A percentile compares a stretch with the other conserved stretches of the same genome.
These are phyloP conservation scores for Xanthostigma xanthostigma DNA, from an alignment of 2,888 invertebrate species.

Conservation along the genomic window DNA sequence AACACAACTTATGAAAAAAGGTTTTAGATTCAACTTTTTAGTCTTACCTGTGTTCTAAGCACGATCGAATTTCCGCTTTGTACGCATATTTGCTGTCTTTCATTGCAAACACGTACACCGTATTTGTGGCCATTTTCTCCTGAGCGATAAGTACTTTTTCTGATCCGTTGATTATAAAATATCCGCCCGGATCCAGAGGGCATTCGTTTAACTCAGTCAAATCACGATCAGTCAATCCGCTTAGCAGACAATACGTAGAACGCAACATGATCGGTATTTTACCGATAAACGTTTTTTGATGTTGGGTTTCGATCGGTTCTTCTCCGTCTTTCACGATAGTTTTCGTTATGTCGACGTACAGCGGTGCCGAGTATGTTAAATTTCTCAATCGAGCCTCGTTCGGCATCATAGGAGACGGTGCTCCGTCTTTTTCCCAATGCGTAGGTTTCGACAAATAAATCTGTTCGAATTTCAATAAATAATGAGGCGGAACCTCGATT, in stretches of 20 bases:
- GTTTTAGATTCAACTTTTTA: no score
- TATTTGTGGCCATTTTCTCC: slow-evolving; percentile 99
- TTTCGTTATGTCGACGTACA: slow-evolving; percentile 98
- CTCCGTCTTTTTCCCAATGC: slow-evolving; percentile 99
- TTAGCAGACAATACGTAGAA: slow-evolving; percentile 91
- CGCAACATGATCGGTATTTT: slow-evolving; percentile 99
- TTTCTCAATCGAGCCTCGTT: slow-evolving; percentile 96
- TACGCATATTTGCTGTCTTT: slow-evolving; percentile 99
- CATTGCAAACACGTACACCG: slow-evolving; percentile 99
- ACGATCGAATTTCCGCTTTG: slow-evolving; percentile 95
- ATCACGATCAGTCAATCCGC: slow-evolving; percentile 94
- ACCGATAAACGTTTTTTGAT: slow-evolving; percentile 60
- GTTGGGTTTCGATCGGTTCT: slow-evolving; percentile 72
- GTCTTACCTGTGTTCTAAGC: slow-evolving; percentile 52
- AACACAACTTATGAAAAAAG: slow-evolving; percentile 25
- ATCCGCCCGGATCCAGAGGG: slow-evolving; percentile 97
- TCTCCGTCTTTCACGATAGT: slow-evolving; percentile 83
- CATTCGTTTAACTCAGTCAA: slow-evolving; percentile 98
- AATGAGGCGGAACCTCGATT: slow-evolving; percentile 82
- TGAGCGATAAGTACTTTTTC: slow-evolving; percentile 98
- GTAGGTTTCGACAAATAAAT: slow-evolving; percentile 98
- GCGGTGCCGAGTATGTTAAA: slow-evolving; percentile 92
- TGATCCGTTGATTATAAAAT: slow-evolving; percentile 98
- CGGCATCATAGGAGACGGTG: slow-evolving; percentile 99
- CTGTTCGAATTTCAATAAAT: slow-evolving; percentile 93